Evolutionary conservation across 2,113 vertebrate genomes (phyloP), one percentile per base, ranked within the genome.

Genomic region (Megaceryle torquata): DNA sequence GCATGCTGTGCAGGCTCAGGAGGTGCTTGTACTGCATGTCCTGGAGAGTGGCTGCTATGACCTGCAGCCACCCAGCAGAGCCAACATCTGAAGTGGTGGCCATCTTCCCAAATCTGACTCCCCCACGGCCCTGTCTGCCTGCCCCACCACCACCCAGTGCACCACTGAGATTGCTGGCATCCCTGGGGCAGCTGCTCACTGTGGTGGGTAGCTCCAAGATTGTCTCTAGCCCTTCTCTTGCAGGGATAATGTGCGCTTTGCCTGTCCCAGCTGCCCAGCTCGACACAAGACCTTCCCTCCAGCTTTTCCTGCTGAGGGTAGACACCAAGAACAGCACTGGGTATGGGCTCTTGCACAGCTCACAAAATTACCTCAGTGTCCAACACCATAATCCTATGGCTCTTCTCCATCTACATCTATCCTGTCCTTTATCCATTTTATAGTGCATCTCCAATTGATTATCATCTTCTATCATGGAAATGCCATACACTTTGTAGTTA

Each of bases 331-430:
- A 0, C 57, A 65, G 50, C 28, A 16, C 4, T 1, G 39, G 33
- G 4, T 35, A 56, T 2, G 2, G n/a, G 61, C 8, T 80, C n/a
- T 60, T 39, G 51, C 25, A 13, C 29, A 59, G 41, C 9, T 68
- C 2, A 4, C 0, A 0, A 41, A 77, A 26, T 10, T 14, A 18
- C 15, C 50, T 44, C 8, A 0, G 20, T 44, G 21, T 3, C 54
- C 67, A 39, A 29, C 17, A 63, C 8, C 29, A 65, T 64, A 31
- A 5, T n/a, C 50, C 37, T 44, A 8, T 0, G 1, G n/a, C n/a
- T 78, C 13, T 33, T 75, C 53, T 82, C 54, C 21, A 61, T 53
- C 37, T 29, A 7, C 41, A 16, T 48, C 83, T 77, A 70, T 46
- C 67, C 60, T 51, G 6, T 15, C 51, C 22, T 15, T 88, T 35